These are phyloP conservation scores for Geococcyx californianus DNA, from an alignment of 2,113 vertebrate species.

Conservation along the genomic window DNA sequence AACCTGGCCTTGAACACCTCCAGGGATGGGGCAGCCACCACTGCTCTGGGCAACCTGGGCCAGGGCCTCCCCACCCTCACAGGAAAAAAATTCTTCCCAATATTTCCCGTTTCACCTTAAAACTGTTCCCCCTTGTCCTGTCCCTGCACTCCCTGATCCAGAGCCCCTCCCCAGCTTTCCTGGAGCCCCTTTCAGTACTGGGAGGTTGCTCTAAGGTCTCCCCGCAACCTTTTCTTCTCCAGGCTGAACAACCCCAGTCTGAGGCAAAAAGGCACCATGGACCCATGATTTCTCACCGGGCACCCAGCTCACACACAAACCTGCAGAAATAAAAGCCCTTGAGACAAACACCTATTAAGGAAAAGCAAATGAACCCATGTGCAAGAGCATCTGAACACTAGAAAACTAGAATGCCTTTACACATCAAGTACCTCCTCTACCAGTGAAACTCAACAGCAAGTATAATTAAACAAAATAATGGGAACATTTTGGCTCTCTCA, in stretches of 20 bases:
- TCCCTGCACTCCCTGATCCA: too few relatives aligned
- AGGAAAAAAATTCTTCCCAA: too few relatives aligned
- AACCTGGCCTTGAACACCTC: too few relatives aligned
- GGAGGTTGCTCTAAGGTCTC: too few relatives aligned
- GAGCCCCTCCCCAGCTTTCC: too few relatives aligned
- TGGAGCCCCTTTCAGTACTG: too few relatives aligned
- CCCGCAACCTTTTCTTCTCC: too few relatives aligned
- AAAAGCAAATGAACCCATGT: neutral
- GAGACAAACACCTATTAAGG: rapidly evolving
- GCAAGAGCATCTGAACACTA: neutral
- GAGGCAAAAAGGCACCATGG: neutral
- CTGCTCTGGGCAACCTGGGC: too few relatives aligned
- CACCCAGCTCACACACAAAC: neutral
- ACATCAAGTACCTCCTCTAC: neutral
- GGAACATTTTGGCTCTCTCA: neutral
- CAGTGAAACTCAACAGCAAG: neutral
- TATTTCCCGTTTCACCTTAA: too few relatives aligned
- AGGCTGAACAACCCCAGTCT: neutral
- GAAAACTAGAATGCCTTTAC: neutral
- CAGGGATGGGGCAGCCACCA: too few relatives aligned
- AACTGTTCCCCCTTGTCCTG: too few relatives aligned
- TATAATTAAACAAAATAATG: neutral
- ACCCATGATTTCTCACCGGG: neutral
- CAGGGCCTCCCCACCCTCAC: too few relatives aligned
- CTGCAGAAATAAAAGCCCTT: neutral